A percentile compares a stretch with the other conserved stretches of the same genome.
Evolutionary conservation across 2,888 invertebrate genomes (phyloP).

Genomic region (Antheraea assamensis): DNA sequence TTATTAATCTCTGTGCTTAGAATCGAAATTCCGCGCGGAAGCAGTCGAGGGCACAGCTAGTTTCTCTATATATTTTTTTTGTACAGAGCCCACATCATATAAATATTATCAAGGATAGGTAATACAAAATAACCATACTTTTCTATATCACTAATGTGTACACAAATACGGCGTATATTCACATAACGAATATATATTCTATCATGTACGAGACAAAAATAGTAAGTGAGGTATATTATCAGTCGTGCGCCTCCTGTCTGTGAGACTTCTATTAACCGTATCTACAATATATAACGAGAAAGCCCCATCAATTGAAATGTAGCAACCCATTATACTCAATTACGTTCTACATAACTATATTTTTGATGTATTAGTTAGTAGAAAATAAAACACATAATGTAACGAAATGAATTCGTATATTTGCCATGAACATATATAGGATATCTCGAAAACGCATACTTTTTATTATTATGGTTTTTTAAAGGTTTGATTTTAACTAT

Average conservation of each 20-base stretch:
- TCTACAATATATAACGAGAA: background rate
- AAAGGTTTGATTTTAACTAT: too few species aligned
- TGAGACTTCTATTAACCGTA: background rate
- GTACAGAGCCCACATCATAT: too few species aligned
- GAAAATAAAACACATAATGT: background rate
- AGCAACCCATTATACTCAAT: background rate
- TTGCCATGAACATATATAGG: too few species aligned
- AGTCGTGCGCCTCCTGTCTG: background rate
- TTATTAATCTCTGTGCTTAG: too few species aligned
- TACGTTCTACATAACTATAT: background rate
- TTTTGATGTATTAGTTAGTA: background rate
- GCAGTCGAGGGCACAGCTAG: too few species aligned
- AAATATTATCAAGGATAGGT: background rate
- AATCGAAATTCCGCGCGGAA: too few species aligned
- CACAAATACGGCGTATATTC: background rate
- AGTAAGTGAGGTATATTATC: background rate
- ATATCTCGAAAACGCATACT: too few species aligned
- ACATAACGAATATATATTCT: background rate
- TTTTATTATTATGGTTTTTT: too few species aligned
- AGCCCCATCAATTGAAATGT: background rate
- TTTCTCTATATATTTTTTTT: too few species aligned
- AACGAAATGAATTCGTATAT: too few species aligned
- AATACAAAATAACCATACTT: background rate
- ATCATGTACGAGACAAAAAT: background rate
- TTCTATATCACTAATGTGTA: background rate